Evolutionary conservation across 2,888 invertebrate genomes (phyloP).

Genomic region (Lampropteryx suffumata): DNA sequence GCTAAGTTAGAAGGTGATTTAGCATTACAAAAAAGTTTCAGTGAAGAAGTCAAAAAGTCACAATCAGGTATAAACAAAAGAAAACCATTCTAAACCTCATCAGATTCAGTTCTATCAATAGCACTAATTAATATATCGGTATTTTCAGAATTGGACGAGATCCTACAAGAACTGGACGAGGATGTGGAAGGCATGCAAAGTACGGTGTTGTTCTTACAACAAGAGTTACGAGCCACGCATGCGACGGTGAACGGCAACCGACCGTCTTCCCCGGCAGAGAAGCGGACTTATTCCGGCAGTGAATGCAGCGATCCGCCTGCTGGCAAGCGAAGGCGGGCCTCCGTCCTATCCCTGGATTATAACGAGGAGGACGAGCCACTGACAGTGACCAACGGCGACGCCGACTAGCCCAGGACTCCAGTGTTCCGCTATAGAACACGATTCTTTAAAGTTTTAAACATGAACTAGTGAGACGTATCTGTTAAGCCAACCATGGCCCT

Average conservation of each 20-base stretch:
- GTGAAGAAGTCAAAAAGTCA: conserved; percentile 97
- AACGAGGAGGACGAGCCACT: conserved; percentile 89
- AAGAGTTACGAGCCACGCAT: conserved; percentile 92
- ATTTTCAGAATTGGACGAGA: conserved; percentile 94
- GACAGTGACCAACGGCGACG: conserved; percentile 87
- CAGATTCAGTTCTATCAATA: background rate
- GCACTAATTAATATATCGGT: background rate
- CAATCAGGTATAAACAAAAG: conserved; percentile 89
- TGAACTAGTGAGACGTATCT: conserved; percentile 62
- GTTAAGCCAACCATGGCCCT: conserved; percentile 41
- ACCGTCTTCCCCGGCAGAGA: conserved; percentile 60
- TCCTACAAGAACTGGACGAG: conserved; percentile 97
- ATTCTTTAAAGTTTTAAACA: conserved; percentile 39
- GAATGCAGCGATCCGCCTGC: conserved; percentile 71
- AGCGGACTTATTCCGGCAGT: conserved; percentile 71
- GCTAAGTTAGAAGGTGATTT: conserved; percentile 98
- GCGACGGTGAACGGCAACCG: conserved; percentile 69
- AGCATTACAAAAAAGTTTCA: conserved; percentile 96
- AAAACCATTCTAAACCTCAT: background rate
- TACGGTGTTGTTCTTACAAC: conserved; percentile 96
- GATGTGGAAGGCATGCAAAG: conserved; percentile 99
- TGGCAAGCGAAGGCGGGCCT: conserved; percentile 87
- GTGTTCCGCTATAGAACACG: conserved; percentile 59
- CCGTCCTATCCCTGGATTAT: conserved; percentile 88
- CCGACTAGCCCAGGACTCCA: conserved; percentile 67